Conservation (phyloP, 2,797 vertebrate species). For the Eremophila alpestris region DNA sequence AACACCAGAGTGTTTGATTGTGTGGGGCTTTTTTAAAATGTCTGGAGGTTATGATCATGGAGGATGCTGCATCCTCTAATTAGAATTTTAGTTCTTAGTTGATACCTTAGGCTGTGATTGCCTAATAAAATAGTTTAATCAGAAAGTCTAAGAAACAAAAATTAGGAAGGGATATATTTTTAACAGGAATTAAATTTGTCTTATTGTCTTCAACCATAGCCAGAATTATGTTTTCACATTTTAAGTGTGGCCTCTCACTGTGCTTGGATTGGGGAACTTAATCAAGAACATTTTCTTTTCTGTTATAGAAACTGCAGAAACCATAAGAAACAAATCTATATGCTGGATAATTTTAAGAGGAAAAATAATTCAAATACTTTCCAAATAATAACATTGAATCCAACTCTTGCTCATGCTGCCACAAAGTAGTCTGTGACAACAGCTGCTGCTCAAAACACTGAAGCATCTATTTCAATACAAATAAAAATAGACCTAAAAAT, state of each 20-base stretch:
- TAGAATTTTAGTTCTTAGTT: not conserved
- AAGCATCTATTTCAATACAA: slow-evolving; percentile 45
- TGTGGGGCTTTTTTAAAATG: not conserved
- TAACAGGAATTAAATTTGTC: not conserved
- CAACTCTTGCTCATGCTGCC: not conserved
- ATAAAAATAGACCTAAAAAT: slow-evolving; percentile 55
- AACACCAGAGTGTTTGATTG: not conserved
- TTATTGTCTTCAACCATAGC: not conserved
- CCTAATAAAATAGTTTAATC: not conserved
- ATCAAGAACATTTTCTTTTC: not conserved
- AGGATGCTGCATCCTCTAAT: not conserved
- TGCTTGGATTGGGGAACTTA: not conserved
- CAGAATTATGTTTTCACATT: not conserved
- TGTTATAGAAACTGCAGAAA: not conserved
- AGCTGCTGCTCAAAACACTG: slow-evolving; percentile 37
- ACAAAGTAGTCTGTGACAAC: slow-evolving; percentile 8
- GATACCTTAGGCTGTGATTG: not conserved
- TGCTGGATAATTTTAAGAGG: not conserved
- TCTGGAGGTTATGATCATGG: not conserved
- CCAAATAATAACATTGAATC: not conserved
- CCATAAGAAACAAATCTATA: not conserved
- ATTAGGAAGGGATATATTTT: not conserved
- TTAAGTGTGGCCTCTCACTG: not conserved
- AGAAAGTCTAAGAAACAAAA: not conserved
- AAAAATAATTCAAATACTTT: not conserved